These are phyloP conservation scores for Ichneumoninae sp. DNA, from an alignment of 2,888 invertebrate genomes.

Conservation along the genomic window DNA sequence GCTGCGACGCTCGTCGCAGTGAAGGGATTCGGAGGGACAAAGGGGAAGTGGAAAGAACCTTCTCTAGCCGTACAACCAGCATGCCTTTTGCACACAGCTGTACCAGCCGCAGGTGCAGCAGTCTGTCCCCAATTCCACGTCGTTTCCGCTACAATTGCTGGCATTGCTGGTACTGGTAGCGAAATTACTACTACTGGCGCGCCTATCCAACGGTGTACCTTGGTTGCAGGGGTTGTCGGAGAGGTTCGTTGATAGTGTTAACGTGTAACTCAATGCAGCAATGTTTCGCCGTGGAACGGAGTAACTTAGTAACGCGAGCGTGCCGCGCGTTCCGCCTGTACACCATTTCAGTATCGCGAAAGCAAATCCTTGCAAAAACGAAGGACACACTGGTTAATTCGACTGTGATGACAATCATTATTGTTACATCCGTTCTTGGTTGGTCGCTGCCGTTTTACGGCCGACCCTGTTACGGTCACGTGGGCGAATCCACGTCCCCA, in stretches of 20 bases:
- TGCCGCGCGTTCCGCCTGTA: neutral
- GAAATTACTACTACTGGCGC: neutral
- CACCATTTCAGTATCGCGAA: constrained; percentile 1
- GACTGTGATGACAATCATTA: neutral
- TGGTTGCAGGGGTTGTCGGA: constrained; percentile 10
- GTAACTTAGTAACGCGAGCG: constrained; percentile 32
- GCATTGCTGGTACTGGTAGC: neutral
- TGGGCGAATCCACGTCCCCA: neutral
- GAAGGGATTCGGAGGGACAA: neutral
- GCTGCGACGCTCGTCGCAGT: constrained; percentile 15
- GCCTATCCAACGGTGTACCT: neutral
- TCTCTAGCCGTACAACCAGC: neutral
- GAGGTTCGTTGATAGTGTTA: constrained; percentile 44
- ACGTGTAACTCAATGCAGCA: constrained; percentile 25
- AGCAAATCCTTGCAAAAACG: neutral
- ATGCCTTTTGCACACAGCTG: neutral
- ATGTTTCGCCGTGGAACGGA: constrained; percentile 36
- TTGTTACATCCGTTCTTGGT: neutral
- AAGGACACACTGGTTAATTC: neutral
- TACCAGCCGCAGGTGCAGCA: constrained; percentile 12
- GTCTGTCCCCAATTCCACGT: constrained; percentile 38
- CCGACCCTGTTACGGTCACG: neutral
- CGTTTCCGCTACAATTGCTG: neutral
- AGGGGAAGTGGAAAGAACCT: constrained; percentile 8
- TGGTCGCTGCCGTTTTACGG: neutral